Evolutionary conservation across 2,888 invertebrate genomes (phyloP).

Genomic region (Ctenicera cuprea): DNA sequence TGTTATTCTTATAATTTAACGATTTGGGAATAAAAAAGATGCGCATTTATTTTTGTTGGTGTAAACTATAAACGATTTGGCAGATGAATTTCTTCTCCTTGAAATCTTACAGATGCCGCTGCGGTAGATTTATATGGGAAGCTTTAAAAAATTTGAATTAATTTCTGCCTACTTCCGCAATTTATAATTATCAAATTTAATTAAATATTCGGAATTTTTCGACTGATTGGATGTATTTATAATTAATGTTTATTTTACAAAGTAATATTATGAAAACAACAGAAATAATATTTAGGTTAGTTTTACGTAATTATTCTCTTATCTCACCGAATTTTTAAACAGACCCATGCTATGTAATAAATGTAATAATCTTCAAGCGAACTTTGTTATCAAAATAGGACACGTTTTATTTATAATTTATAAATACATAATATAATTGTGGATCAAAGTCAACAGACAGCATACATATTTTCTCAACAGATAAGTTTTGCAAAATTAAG

Average conservation of each 20-base stretch:
- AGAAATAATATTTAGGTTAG: conserved; percentile 33
- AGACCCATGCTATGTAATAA: conserved; percentile 4
- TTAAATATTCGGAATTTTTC: no score
- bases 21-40: conserved; percentile 28
- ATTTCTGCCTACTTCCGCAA: background rate
- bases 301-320: conserved; percentile 30
- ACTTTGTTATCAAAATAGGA: conserved; percentile 36
- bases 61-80: conserved; percentile 23
- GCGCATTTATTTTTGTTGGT: conserved; percentile 31
- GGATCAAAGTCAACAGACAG: conserved; percentile 37
- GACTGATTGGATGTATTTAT: no score
- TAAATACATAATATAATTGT: conserved; percentile 14
- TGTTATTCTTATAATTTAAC: conserved; percentile 31
- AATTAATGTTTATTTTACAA: no score
- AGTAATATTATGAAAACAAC: conserved; percentile 11
- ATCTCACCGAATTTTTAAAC: conserved; percentile 27
- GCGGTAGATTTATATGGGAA: conserved; percentile 18
- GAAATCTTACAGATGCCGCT: conserved; percentile 19
- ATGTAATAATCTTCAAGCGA: conserved; percentile 21
- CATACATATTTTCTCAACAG: conserved; percentile 20
- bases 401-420: conserved; percentile 23
- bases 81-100: conserved; percentile 24
- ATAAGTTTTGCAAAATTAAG: background rate
- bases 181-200: no score
- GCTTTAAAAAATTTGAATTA: background rate